Evolutionary conservation across 2,113 vertebrate genomes (phyloP).

Genomic region (Origma solitaria): DNA sequence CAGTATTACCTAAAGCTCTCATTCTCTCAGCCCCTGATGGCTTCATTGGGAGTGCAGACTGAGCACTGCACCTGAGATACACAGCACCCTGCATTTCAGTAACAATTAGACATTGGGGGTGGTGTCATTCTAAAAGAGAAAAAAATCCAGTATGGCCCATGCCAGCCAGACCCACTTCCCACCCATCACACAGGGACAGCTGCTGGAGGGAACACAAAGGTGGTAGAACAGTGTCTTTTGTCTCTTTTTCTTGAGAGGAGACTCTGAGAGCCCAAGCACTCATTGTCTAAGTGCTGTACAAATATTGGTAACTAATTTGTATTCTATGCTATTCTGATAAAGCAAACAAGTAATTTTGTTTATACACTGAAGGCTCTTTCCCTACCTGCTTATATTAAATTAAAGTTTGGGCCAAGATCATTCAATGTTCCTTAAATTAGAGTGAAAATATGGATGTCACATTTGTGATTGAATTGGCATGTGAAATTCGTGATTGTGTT

Average conservation of each 20-base stretch:
- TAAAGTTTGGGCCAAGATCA: background rate
- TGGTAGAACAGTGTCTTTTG: background rate
- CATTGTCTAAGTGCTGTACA: background rate
- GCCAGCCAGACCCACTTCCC: background rate
- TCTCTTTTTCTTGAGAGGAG: background rate
- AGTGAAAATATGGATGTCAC: background rate
- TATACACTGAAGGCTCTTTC: background rate
- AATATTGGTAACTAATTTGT: background rate
- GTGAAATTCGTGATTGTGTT: background rate
- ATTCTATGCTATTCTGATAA: constrained; percentile 3
- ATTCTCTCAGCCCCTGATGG: background rate
- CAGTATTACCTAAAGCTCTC: background rate
- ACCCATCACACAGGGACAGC: background rate
- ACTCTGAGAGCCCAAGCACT: background rate
- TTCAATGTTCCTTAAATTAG: background rate
- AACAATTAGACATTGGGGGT: background rate
- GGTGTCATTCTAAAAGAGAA: background rate
- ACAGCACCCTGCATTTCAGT: background rate
- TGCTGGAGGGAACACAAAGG: background rate
- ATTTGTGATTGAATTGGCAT: background rate
- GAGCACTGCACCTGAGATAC: background rate
- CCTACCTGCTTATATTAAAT: background rate
- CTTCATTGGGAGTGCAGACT: background rate
- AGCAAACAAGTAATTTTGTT: constrained; percentile 38
- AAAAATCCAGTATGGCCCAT: background rate